Evolutionary conservation across 2,113 vertebrate genomes (phyloP).

Genomic region (Tragelaphus scriptus): DNA sequence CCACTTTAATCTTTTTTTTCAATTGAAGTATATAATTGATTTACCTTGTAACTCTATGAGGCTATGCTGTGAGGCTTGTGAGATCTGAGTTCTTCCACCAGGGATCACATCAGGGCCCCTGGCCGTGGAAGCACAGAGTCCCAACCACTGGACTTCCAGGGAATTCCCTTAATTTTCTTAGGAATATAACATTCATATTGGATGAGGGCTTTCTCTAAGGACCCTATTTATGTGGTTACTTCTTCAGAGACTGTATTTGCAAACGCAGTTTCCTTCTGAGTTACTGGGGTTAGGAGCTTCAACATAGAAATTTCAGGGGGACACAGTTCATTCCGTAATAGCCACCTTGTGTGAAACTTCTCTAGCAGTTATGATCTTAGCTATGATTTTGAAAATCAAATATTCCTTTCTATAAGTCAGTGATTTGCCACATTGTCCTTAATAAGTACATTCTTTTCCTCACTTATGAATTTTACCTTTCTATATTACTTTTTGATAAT

Average conservation of each 20-base stretch:
- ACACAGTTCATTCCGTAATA: not conserved
- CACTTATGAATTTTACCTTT: not conserved
- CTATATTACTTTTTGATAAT: not conserved
- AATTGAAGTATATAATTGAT: not conserved
- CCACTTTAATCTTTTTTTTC: not conserved
- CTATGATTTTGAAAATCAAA: not conserved
- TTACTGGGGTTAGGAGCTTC: not conserved
- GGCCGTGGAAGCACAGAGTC: not conserved
- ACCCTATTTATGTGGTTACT: not conserved
- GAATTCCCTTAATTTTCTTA: not conserved
- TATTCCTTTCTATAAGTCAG: not conserved
- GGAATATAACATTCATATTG: not conserved
- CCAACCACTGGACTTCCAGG: not conserved
- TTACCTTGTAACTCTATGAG: not conserved
- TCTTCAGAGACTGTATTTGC: not conserved
- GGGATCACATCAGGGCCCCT: not conserved
- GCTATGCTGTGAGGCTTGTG: not conserved
- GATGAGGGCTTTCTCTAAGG: not conserved
- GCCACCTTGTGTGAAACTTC: not conserved
- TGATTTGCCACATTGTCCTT: not conserved
- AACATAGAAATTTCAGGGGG: not conserved
- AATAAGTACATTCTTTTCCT: not conserved
- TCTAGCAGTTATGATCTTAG: not conserved
- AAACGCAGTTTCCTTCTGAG: not conserved
- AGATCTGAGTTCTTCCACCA: not conserved